Percentiles rank a stretch among this genome's conserved stretches.
These are phyloP conservation scores for Aspidiotus rigidus DNA, from an alignment of 2,888 invertebrate genomes.

Conservation along the genomic window DNA sequence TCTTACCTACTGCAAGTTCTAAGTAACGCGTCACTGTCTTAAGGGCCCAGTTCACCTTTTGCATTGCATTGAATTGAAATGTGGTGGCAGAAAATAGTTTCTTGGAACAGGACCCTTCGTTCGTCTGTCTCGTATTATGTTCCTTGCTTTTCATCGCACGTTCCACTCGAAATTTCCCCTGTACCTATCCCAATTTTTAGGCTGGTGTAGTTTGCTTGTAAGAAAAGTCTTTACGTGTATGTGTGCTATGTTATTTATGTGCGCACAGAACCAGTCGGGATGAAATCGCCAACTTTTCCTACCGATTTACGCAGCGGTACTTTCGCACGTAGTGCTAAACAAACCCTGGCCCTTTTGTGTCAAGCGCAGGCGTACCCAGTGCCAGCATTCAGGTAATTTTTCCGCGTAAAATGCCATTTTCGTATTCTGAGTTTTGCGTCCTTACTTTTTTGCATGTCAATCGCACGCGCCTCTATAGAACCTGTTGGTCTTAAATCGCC, in stretches of 20 bases:
- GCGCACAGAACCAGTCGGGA: slow-evolving; percentile 44
- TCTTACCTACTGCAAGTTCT: too few relatives aligned
- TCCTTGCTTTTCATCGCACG: too few relatives aligned
- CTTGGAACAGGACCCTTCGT: too few relatives aligned
- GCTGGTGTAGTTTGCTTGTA: too few relatives aligned
- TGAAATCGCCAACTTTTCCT: slow-evolving; percentile 44
- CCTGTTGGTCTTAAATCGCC: slow-evolving; percentile 54
- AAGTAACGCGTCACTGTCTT: too few relatives aligned
- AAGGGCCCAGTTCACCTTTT: too few relatives aligned
- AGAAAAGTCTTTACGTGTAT: neutral
- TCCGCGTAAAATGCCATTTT: too few relatives aligned
- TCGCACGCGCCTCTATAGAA: slow-evolving; percentile 35
- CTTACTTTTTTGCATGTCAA: slow-evolving; percentile 15
- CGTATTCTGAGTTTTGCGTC: neutral
- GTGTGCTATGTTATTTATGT: neutral
- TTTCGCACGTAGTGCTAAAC: slow-evolving; percentile 33
- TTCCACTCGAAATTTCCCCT: too few relatives aligned
- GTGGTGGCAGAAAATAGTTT: too few relatives aligned
- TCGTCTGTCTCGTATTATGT: too few relatives aligned
- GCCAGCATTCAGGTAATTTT: slow-evolving; percentile 49
- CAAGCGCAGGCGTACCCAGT: slow-evolving; percentile 52
- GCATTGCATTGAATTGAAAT: too few relatives aligned
- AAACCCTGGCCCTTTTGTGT: slow-evolving; percentile 43
- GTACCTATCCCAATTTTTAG: too few relatives aligned
- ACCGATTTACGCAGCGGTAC: slow-evolving; percentile 40